Conservation (phyloP, 1,140 invertebrate species). For the Drosophila ficusphila region DNA sequence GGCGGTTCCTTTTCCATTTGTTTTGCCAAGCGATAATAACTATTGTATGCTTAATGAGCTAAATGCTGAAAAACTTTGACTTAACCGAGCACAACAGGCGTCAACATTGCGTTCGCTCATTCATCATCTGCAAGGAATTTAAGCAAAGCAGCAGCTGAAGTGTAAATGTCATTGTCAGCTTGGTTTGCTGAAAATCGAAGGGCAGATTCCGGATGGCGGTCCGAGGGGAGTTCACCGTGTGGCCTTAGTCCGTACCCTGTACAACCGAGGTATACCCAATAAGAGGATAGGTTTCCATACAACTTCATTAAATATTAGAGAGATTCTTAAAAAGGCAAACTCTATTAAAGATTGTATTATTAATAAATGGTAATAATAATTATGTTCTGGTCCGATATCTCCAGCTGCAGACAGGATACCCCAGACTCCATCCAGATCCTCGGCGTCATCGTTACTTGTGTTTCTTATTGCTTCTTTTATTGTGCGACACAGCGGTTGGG, state of each 20-base stretch:
- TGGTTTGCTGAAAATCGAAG: neutral
- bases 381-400: too few species aligned
- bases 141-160: conserved; percentile 70
- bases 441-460: conserved; percentile 22
- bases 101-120: conserved; percentile 44
- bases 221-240: neutral
- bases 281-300: neutral
- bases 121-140: conserved; percentile 66
- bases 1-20: too few species aligned
- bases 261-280: neutral
- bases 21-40: conserved; percentile 12
- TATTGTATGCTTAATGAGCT: conserved; percentile 48
- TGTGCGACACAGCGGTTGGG: conserved; percentile 47
- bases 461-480: conserved; percentile 47
- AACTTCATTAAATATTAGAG: too few species aligned
- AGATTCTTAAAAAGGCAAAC: too few species aligned
- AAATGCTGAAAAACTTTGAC: conserved; percentile 38
- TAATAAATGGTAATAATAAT: too few species aligned
- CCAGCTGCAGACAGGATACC: neutral
- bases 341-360: too few species aligned
- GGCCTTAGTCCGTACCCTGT: conserved; percentile 18
- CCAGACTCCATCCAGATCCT: neutral
- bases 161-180: conserved; percentile 77
- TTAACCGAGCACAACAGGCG: conserved; percentile 36
- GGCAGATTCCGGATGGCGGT: neutral